Evolutionary conservation across 2,113 vertebrate species (phyloP), one percentile per base, ranked within the genome.

Genomic region (Phocoena phocoena): DNA sequence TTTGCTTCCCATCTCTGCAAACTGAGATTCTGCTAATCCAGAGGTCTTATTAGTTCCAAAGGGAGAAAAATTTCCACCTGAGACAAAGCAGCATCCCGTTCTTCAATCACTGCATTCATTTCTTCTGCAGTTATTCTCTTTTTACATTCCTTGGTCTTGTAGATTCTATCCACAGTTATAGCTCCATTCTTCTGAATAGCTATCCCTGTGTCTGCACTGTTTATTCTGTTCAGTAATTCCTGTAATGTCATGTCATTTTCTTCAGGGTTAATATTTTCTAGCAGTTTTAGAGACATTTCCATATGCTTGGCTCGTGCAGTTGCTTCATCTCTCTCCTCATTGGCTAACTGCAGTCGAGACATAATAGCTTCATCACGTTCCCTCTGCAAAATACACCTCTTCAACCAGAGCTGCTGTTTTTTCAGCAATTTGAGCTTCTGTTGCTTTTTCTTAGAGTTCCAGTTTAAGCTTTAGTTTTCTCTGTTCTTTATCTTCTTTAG

Each of bases 231-330:
- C 97, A 99, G 98, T 98, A 99, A 99, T 98, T 99, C 99, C 95
- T 99, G 99, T 97, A 99, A 98, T 97, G 99, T 99, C 99, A 99
- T 99, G 99, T 99, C 99, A 99, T 99, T 99, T 99, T 99, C 99
- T 99, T 99, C 99, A 98, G 99, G 99, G 99, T 99, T 99, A 99
- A 99, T 99, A 99, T 99, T 99, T 99, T 99, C 99, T 99, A 99
- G 98, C 98, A 53, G 50, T 96, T 98, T 98, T 41, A 99, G 96
- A 94, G 99, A 98, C 94, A 98, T 98, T 98, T 99, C 99, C 98
- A 99, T 98, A 25, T 91, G 98, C 79, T 97, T 98, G 88, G 98
- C 97, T 96, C 98, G 98, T 31, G 99, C 98, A 89, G 99, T 96
- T 88, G 99, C 99, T 98, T 99, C 99, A 97, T 99, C 99, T 95